Base-by-base conservation (phyloP, 2,797 vertebrate genomes). In the Sternarchorhynchus goeldii region DNA sequence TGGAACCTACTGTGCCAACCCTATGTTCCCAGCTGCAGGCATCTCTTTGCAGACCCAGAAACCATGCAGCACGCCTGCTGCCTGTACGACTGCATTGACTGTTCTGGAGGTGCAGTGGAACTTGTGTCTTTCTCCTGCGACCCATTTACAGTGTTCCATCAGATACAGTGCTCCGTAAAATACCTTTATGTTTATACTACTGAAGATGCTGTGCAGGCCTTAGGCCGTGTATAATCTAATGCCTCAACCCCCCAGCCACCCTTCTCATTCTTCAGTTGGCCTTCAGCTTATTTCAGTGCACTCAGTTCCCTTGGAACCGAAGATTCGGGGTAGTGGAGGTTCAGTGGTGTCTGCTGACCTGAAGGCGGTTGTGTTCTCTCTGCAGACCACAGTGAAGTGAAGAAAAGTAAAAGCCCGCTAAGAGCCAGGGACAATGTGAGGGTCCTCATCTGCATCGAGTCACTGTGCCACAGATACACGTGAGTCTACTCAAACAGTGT, bases 361-460 rank as follows among this genome's bases (percentile, higher is more conserved):
- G n/a, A 75, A 17, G 78, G 50, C 59, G 53, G 72, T 66, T 63
- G 41, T 32, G 58, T 84, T 67, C 18, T 81, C 29, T 78, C 57
- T 76, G 5, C 87, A 99, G 97, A 97, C 85, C 95, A 95, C 88
- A 95, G 94, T 7, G 96, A 96, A 81, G 88, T 95, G 86, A 97
- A 95, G 90, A 92, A 85, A 85, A 95, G 92, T 82, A 94, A 94
- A 85, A 93, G 87, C 67, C 93, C 94, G 63, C 94, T 94, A 0
- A 93, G 94, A 57, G 93, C 95, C 53, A 88, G 94, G 82, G 97
- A 96, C 84, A 94, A 93, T 0, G 89, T 99, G 3, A 93, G 96
- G 0, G 95, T 95, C 34, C 83, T 98, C 87, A 94, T 99, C 91
- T 99, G 97, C 90, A 97, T 99, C 0, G 95, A 98, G 75, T 99